These are phyloP conservation scores for Bombus breviceps DNA, from an alignment of 1,140 invertebrate species.

Conservation along the genomic window DNA sequence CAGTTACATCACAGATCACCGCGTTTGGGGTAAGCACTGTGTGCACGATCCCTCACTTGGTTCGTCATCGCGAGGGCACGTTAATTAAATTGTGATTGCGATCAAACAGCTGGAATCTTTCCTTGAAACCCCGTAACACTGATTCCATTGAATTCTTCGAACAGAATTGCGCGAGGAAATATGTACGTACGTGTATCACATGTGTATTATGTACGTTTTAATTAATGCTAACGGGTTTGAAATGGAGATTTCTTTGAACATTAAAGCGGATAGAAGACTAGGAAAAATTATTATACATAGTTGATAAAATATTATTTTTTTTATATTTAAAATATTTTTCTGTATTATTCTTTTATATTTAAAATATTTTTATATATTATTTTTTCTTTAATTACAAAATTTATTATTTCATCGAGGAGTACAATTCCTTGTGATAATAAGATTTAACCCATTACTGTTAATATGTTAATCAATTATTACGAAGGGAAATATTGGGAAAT, in stretches of 20 bases:
- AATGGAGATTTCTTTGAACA: conserved; percentile 1
- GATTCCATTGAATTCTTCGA: background rate
- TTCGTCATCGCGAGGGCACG: conserved; percentile 11
- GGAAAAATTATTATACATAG: no score
- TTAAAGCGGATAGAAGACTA: no score
- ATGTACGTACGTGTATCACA: background rate
- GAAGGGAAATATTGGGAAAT: background rate
- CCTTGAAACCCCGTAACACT: conserved; percentile 28
- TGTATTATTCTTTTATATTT: no score
- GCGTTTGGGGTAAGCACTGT: conserved; percentile 11
- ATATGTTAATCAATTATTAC: background rate
- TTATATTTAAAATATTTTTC: no score
- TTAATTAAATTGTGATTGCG: conserved; percentile 36
- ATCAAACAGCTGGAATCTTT: conserved; percentile 19
- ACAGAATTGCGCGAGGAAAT: background rate
- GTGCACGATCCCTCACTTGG: background rate
- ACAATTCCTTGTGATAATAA: no score
- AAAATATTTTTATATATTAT: no score
- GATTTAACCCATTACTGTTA: no score
- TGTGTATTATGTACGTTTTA: background rate
- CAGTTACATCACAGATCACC: conserved; percentile 1
- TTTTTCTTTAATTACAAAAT: no score
- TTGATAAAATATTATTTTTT: no score
- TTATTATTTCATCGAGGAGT: no score
- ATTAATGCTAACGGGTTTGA: background rate